Conservation (phyloP, 2,888 invertebrate species). For the Platypus cylindrus region DNA sequence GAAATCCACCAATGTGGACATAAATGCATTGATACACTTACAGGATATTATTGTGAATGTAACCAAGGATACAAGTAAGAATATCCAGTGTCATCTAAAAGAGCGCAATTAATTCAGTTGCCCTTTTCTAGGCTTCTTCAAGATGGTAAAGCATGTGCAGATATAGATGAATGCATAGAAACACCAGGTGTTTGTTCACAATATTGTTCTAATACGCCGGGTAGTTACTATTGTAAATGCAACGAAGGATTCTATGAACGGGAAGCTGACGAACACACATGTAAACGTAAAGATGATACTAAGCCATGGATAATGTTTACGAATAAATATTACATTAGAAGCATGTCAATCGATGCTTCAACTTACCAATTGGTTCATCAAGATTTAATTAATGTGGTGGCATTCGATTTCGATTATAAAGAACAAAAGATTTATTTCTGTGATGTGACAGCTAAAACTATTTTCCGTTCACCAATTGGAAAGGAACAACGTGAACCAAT, state of each 20-base stretch:
- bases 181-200: constrained; percentile 87
- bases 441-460: constrained; percentile 91
- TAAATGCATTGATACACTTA: constrained; percentile 85
- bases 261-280: constrained; percentile 74
- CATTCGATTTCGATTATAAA: constrained; percentile 81
- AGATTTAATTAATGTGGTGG: constrained; percentile 93
- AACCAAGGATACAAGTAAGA: constrained; percentile 75
- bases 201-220: constrained; percentile 88
- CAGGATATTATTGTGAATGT: constrained; percentile 92
- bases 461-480: constrained; percentile 59
- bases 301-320: constrained; percentile 87
- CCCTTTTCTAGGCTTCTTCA: constrained; percentile 44
- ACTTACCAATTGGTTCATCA: constrained; percentile 81
- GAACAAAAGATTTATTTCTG: constrained; percentile 87
- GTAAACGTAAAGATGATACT: constrained; percentile 73
- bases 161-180: constrained; percentile 82
- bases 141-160: constrained; percentile 85
- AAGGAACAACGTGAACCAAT: constrained; percentile 64
- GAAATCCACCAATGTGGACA: constrained; percentile 92
- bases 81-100: constrained; percentile 12
- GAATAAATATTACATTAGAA: constrained; percentile 94
- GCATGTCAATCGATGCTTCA: constrained; percentile 82
- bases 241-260: constrained; percentile 82
- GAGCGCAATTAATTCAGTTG: not conserved
- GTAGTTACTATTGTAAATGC: constrained; percentile 92